These are phyloP conservation scores for Habrosyne pyritoides DNA, from an alignment of 2,888 invertebrate species.

Conservation along the genomic window DNA sequence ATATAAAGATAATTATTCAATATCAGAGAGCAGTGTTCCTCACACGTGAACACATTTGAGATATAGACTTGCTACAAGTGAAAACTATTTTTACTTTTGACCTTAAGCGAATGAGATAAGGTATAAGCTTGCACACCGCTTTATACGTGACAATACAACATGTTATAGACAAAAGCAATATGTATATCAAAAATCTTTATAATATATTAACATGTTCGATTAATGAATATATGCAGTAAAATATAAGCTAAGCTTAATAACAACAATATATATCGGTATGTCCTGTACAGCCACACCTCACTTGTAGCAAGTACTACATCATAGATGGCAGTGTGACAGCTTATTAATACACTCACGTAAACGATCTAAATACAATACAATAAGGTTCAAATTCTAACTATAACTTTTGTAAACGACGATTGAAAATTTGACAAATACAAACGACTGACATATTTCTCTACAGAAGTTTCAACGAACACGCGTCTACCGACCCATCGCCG, in stretches of 20 bases:
- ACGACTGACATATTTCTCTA: neutral
- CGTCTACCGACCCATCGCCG: neutral
- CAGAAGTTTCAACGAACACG: neutral
- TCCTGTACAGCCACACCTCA: neutral
- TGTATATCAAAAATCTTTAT: too few species aligned
- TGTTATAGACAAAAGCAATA: too few species aligned
- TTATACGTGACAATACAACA: too few species aligned
- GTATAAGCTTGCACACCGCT: neutral
- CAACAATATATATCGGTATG: too few species aligned
- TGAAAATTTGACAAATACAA: neutral
- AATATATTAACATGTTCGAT: too few species aligned
- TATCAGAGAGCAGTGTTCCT: conserved; percentile 2
- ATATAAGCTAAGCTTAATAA: too few species aligned
- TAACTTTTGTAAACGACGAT: neutral
- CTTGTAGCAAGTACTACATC: neutral
- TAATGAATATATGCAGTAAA: too few species aligned
- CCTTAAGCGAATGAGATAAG: neutral
- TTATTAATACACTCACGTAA: neutral
- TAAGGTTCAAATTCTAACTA: neutral
- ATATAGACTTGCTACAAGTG: neutral
- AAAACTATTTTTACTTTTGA: too few species aligned
- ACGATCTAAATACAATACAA: neutral
- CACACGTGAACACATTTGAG: neutral
- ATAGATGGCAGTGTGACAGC: neutral
- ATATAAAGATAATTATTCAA: conserved; percentile 1